Evolutionary conservation across 2,113 vertebrate species (phyloP).

Genomic region (Pipa parva): DNA sequence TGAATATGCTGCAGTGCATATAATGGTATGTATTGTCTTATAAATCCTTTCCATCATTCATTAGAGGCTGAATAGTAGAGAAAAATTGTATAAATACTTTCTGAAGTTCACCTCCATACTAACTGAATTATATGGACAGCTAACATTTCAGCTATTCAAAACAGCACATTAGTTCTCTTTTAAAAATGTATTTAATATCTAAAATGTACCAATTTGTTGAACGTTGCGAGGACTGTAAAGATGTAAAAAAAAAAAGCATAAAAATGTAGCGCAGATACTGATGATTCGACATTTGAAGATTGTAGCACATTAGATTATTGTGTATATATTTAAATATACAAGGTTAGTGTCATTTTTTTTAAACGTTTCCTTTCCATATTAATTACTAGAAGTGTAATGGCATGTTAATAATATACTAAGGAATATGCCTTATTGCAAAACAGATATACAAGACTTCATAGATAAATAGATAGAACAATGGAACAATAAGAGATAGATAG

Average conservation of each 20-base stretch:
- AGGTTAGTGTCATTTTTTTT: no score
- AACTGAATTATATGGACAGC: constrained; percentile 24
- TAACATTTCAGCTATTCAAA: constrained; percentile 30
- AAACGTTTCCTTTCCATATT: no score
- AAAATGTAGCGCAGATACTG: neutral
- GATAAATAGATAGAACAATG: no score
- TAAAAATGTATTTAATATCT: constrained; percentile 13
- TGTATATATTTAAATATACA: no score
- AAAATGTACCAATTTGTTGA: no score
- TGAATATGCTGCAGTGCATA: constrained; percentile 41
- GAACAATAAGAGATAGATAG: no score
- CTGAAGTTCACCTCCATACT: constrained; percentile 19
- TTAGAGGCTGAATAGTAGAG: constrained; percentile 25
- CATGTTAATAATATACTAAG: no score
- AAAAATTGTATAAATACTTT: constrained; percentile 25
- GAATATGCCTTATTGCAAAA: no score
- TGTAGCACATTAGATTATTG: constrained; percentile 8
- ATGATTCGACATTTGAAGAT: constrained; percentile 21
- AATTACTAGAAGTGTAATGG: no score
- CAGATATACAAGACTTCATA: no score
- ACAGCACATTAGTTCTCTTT: constrained; percentile 24
- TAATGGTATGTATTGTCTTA: constrained; percentile 35
- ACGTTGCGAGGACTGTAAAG: neutral
- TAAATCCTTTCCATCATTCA: constrained; percentile 34
- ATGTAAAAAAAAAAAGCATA: no score